A percentile compares a stretch with the other conserved stretches of the same genome.
These are phyloP conservation scores for Nasonia longicornis DNA, from an alignment of 1,140 invertebrate species.

Conservation along the genomic window DNA sequence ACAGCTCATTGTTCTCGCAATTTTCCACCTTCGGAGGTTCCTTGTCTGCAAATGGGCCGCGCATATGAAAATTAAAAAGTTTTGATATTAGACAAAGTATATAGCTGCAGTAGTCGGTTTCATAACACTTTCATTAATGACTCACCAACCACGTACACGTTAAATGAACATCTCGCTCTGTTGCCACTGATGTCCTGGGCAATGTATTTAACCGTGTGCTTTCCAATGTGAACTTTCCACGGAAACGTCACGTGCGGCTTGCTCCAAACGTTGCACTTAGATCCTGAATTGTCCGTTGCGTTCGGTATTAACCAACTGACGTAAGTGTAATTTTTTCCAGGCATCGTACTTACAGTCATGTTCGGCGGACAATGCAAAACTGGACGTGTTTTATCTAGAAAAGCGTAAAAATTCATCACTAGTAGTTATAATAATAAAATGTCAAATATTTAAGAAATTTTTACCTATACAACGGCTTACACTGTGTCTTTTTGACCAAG, in stretches of 20 bases:
- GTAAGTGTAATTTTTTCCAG: slow-evolving; percentile 70
- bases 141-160: slow-evolving; percentile 69
- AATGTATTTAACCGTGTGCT: slow-evolving; percentile 68
- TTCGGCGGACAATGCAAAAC: slow-evolving; percentile 70
- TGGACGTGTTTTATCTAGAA: slow-evolving; percentile 71
- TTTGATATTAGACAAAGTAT: background rate
- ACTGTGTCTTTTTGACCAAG: slow-evolving; percentile 67
- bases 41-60: slow-evolving; percentile 66
- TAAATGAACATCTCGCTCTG: slow-evolving; percentile 70
- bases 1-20: slow-evolving; percentile 73
- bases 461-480: slow-evolving; percentile 69
- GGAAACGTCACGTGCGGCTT: slow-evolving; percentile 58
- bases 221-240: slow-evolving; percentile 66
- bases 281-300: slow-evolving; percentile 55
- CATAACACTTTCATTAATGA: background rate
- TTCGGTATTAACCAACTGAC: slow-evolving; percentile 70
- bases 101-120: background rate
- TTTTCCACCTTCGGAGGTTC: slow-evolving; percentile 75
- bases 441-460: slow-evolving; percentile 22
- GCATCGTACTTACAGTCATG: slow-evolving; percentile 61
- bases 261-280: slow-evolving; percentile 52
- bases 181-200: slow-evolving; percentile 71
- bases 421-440: too few relatives aligned
- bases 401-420: background rate
- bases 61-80: background rate